Base-by-base conservation (phyloP, 2,797 vertebrate genomes). In the Rhinophrynus dorsalis region DNA sequence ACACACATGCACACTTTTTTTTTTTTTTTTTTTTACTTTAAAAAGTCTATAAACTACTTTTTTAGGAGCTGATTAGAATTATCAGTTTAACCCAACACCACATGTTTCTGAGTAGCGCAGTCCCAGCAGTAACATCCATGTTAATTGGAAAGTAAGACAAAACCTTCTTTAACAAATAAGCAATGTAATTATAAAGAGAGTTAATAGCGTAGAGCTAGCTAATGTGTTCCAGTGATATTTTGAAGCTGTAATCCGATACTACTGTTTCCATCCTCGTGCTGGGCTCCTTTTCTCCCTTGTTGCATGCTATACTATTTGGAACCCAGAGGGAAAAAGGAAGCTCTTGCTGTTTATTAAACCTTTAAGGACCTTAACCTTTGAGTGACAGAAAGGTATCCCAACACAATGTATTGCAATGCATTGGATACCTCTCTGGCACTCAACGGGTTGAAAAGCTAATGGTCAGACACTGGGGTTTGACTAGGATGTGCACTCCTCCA, bases 241-340 rank as follows among this genome's bases (percentile, higher is more conserved):
- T 90, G 93, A 92, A 93, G 89, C 92, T 92, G 95, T 95, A 98
- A 98, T 89, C 84, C 74, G 94, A 96, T 91, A 92, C 91, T 88
- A 86, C 89, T 88, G 89, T 93, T 93, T 91, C 92, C 92, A 88
- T 92, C 90, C 89, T 83, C 88, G 86, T 83, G 89, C 89, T 87
- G 83, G 54, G 82, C 77, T 79, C 81, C n/a, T n/a, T n/a, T n/a
- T 82, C 84, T 81, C 88, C 87, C 88, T 88, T 87, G 87, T 86
- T 82, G 90, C 84, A 86, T 89, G 76, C 85, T 75, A 80, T 90
- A 89, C 91, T 93, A 93, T 92, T 93, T 91, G 85, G 91, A 92
- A 90, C 93, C 91, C 87, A 84, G 78, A 85, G 89, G 89, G 82
- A 79, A 81, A 80, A 76, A 78, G 77, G 51, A n/a, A 86, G 82